Base-by-base conservation (phyloP, 2,113 vertebrate species). In the Pseudonaja textilis region DNA sequence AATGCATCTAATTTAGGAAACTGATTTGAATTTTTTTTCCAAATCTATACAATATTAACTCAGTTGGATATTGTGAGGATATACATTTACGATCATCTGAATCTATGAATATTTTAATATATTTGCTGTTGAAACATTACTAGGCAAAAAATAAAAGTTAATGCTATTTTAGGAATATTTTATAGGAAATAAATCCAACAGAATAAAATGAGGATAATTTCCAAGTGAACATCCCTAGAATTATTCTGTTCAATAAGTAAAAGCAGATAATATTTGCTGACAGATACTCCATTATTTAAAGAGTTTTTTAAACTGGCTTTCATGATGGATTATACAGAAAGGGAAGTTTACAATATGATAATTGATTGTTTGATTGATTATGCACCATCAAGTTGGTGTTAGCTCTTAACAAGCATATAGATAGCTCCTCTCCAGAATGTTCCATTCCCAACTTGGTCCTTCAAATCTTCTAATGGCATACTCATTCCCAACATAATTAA, bases 31-130 rank as follows among this genome's bases (percentile, higher is more conserved):
- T 88, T 42, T 0, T 26, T 93, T 85, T 11, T 22, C 16, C 39
- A 18, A 3, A 3, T 61, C 16, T 57, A 25, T 89, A 90, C 12
- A 16, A 47, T 23, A 56, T 92, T 25, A 81, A 45, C 89, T 88
- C 93, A 89, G 90, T 39, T 85, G 11, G 16, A 92, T 81, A 90
- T 69, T 93, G 4, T 29, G 64, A 25, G 1, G 89, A 89, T 93
- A 5, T 1, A 59, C 85, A 52, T 26, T 90, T 56, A 81, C 26
- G 20, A 47, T 61, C 92, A 54, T 39, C 18, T 81, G 74, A 81
- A 81, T 56, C 26, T 47, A 90, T 7, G 12, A 0, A 93, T 57
- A 18, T 69, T 93, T 45, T 0, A 50, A 29, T 7, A 5, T 3
- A 0, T 34, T 10, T 90, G 56, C 8, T 93, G 16, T 57, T 93